Evolutionary conservation across 2,888 invertebrate species (phyloP), one percentile per base, ranked within the genome.

Genomic region (Nematopogon swammerdamellus): DNA sequence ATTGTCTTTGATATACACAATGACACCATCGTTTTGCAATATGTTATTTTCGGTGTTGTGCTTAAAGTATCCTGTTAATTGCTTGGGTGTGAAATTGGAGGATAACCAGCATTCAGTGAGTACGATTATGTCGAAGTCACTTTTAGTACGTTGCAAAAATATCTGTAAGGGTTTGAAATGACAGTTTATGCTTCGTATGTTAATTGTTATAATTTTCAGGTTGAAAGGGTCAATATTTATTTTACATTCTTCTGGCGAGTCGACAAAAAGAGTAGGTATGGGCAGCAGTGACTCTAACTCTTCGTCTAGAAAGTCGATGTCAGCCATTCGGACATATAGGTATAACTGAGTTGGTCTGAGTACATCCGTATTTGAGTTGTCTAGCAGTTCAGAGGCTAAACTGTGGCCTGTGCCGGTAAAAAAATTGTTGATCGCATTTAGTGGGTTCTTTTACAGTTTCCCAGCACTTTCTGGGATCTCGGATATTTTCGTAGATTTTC

Each of bases 1-100:
- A 18, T 17, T 20, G 17, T 18, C n/a, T 36, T 19, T 49, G n/a
- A 19, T 6, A 36, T 49, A 49, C 4, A 49, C 46, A 2, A 45
- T 20, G 5, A 49, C 49, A 14, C 49, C 49, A 20, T 49, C 36
- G n/a, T 49, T 49, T 45, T 49, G 36, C 16, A 45, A 30, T n/a
- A 3, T 14, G 17, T 19, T 16, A 2, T 45, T 45, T 6, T 14
- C n/a, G n/a, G 45, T 42, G 11, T 18, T 25, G n/a, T 18, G 45
- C 14, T n/a, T 1, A 14, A 3, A 17, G n/a, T 49, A 49, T 6
- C 19, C 44, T 11, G 16, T 2, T 3, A 49, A 3, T 6, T 36
- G 19, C 2, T 45, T 45, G 14, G 45, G 45, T 6, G 11, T 2
- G 14, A 20, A 14, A 10, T 2, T 10, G 3, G 29, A 11, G 14